Percentiles rank a stretch among this genome's conserved stretches.
Evolutionary conservation across 2,888 invertebrate genomes (phyloP).

Genomic region (Aproaerema taeniolella): DNA sequence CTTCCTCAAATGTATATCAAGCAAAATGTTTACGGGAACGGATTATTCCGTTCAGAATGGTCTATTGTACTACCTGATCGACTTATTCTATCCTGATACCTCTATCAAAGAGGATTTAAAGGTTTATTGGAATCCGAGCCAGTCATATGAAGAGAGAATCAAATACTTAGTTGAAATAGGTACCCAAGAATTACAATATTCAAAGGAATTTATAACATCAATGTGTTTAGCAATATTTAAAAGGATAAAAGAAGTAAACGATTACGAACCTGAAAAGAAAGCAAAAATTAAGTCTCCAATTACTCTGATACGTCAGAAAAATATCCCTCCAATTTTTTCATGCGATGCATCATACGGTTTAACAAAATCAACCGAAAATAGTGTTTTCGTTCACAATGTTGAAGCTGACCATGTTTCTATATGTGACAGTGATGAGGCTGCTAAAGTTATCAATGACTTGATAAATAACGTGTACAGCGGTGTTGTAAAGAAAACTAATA

Average conservation of each 20-base stretch:
- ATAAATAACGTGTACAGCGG: no score
- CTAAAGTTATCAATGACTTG: constrained; percentile 6
- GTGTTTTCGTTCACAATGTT: constrained; percentile 1
- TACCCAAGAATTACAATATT: constrained; percentile 53
- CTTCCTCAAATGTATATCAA: constrained; percentile 77
- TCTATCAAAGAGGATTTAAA: constrained; percentile 45
- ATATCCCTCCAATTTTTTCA: background rate
- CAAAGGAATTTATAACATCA: constrained; percentile 38
- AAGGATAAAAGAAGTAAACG: constrained; percentile 52
- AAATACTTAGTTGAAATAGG: constrained; percentile 54
- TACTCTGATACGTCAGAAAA: background rate
- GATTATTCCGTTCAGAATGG: constrained; percentile 76
- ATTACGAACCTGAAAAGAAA: background rate
- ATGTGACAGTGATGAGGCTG: constrained; percentile 1
- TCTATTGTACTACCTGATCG: constrained; percentile 74
- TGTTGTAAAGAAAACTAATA: no score
- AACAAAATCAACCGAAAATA: background rate
- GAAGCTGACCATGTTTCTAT: constrained; percentile 5
- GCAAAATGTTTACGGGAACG: constrained; percentile 56
- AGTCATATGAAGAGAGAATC: constrained; percentile 78
- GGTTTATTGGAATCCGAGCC: constrained; percentile 67
- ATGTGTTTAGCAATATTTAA: constrained; percentile 52
- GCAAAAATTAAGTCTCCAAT: constrained; percentile 3
- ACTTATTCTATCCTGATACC: constrained; percentile 59
- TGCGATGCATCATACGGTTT: background rate